Evolutionary conservation across 1,140 invertebrate genomes (phyloP).

Genomic region (Delia radicum): DNA sequence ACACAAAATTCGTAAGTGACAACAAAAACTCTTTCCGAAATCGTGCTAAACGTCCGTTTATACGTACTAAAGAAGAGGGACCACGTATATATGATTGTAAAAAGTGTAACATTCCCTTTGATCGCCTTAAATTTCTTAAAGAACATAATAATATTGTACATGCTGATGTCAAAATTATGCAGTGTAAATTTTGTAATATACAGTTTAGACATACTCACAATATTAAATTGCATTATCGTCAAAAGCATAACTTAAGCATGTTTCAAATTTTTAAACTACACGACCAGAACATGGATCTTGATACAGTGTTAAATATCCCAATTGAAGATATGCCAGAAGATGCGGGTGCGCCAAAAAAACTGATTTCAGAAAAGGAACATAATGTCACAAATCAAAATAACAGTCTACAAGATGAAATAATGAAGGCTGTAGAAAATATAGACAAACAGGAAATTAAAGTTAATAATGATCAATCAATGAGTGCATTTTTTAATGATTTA

Average conservation of each 20-base stretch:
- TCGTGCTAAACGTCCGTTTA: background rate
- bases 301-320: background rate
- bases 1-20: background rate
- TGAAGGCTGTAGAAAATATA: background rate
- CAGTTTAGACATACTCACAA: background rate
- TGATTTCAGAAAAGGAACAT: background rate
- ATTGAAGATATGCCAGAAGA: background rate
- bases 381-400: background rate
- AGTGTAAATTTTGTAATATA: background rate
- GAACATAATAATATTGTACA: background rate
- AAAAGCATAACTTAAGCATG: background rate
- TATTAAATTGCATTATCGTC: background rate
- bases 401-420: background rate
- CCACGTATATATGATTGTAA: background rate
- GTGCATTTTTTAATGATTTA: background rate
- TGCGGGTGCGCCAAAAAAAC: no score
- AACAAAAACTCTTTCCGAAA: no score
- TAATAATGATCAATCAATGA: background rate
- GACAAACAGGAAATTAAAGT: background rate
- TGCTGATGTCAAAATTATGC: background rate
- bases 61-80: background rate
- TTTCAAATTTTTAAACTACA: background rate
- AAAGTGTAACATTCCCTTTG: background rate
- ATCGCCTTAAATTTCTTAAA: background rate
- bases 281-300: background rate